phyloP scores from a whole-genome alignment of 2,113 vertebrate species.

The Leptosomus discolor region DNA sequence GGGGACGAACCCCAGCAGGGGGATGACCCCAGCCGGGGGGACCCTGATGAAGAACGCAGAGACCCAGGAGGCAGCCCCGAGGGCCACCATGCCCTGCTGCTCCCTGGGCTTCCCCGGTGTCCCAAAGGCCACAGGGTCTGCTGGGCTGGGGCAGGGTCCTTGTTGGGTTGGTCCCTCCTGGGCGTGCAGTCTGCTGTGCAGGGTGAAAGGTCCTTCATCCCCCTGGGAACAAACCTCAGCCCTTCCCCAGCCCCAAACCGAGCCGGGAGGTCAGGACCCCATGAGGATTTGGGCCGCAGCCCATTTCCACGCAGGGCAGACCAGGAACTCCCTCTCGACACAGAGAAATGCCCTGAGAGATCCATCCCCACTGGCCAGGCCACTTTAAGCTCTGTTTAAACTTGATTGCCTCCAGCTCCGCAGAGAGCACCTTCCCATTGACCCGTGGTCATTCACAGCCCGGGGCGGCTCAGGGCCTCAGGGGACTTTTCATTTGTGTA shows the following conservation, averaged over 20 bases:
- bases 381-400: neutral
- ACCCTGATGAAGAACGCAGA: fast-evolving
- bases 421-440: neutral
- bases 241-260: neutral
- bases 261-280: fast-evolving
- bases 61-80: fast-evolving
- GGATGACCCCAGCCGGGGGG: neutral
- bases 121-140: neutral
- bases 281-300: fast-evolving
- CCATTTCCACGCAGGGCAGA: neutral
- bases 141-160: neutral
- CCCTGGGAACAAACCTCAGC: fast-evolving
- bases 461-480: neutral
- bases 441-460: neutral
- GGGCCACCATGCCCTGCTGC: neutral
- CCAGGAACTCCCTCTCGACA: neutral
- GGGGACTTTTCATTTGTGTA: neutral
- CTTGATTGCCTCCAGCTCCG: fast-evolving
- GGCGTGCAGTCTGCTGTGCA: neutral
- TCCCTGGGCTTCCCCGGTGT: neutral
- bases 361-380: neutral
- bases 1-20: neutral
- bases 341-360: neutral
- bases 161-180: neutral
- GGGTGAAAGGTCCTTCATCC: neutral